phyloP scores from a whole-genome alignment of 2,888 invertebrate genomes.

The Cryptosula pallasiana region DNA sequence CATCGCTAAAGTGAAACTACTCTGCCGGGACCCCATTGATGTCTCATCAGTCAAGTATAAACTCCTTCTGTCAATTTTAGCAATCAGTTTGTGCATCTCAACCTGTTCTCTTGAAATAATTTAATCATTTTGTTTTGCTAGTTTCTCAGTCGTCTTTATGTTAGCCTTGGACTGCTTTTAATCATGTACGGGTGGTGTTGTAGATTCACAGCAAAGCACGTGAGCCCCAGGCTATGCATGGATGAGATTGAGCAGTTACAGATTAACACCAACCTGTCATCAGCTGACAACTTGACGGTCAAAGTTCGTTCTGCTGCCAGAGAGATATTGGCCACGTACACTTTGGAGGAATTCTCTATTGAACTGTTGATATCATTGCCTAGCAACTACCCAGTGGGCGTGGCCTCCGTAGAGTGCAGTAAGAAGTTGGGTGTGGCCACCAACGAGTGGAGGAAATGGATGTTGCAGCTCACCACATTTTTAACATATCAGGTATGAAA shows the following conservation, averaged over 20 bases:
- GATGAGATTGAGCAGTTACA: conserved; percentile 64
- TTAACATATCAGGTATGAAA: conserved; percentile 80
- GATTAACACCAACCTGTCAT: conserved; percentile 36
- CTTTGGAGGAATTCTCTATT: conserved; percentile 61
- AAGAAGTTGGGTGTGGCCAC: conserved; percentile 64
- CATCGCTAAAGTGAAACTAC: too few relatives aligned
- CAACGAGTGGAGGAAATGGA: conserved; percentile 68
- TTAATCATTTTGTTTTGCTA: too few relatives aligned
- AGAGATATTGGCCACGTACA: conserved; percentile 75
- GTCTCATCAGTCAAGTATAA: too few relatives aligned
- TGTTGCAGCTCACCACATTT: conserved; percentile 77
- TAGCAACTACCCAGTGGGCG: conserved; percentile 75
- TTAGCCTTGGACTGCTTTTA: too few relatives aligned
- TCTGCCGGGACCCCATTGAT: too few relatives aligned
- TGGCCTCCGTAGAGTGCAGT: conserved; percentile 63
- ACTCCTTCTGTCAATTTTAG: too few relatives aligned
- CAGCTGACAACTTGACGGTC: conserved; percentile 55
- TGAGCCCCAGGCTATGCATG: conserved; percentile 64
- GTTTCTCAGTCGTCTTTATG: too few relatives aligned
- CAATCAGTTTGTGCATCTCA: too few relatives aligned
- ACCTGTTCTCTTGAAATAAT: too few relatives aligned
- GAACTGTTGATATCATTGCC: conserved; percentile 74
- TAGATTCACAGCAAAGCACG: conserved; percentile 58
- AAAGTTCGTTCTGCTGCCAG: conserved; percentile 66
- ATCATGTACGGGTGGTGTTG: conserved; percentile 12